Conservation (phyloP, 2,113 vertebrate species). For the Pycnonotus jocosus region DNA sequence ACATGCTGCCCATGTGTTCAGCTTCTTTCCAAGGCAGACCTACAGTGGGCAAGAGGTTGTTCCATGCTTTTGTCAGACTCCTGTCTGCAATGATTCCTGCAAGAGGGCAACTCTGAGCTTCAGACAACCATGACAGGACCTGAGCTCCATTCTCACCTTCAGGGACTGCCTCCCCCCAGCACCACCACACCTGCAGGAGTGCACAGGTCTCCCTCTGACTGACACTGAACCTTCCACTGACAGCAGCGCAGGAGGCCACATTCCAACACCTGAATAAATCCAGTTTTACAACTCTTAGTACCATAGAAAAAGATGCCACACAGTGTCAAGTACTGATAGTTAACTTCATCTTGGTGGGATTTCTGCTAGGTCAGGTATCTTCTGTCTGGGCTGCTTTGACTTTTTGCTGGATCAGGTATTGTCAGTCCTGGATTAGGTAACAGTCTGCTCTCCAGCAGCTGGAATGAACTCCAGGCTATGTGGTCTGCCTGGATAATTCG, state of each 20-base stretch:
- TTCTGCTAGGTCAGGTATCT: not conserved
- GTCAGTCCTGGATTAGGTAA: not conserved
- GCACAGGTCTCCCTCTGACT: not conserved
- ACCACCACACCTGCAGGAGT: not conserved
- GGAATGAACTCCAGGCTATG: accelerated
- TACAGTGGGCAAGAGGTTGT: not conserved
- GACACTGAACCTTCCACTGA: not conserved
- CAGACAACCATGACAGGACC: accelerated
- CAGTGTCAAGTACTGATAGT: not conserved
- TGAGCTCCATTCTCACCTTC: not conserved
- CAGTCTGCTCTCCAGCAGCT: not conserved
- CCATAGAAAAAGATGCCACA: not conserved
- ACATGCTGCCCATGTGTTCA: accelerated
- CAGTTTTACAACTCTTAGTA: not conserved
- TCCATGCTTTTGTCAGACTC: not conserved
- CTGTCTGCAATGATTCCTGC: not conserved
- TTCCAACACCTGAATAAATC: not conserved
- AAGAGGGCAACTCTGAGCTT: not conserved
- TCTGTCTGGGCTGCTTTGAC: not conserved
- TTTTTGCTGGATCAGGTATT: not conserved
- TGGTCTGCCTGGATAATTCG: not conserved
- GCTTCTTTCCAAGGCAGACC: not conserved
- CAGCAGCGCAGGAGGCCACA: not conserved
- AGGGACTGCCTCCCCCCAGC: not conserved
- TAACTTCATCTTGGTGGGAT: not conserved